A percentile compares a stretch with the other conserved stretches of the same genome.
Conservation (phyloP, 2,797 vertebrate species). For the Micrastur ruficollis region DNA sequence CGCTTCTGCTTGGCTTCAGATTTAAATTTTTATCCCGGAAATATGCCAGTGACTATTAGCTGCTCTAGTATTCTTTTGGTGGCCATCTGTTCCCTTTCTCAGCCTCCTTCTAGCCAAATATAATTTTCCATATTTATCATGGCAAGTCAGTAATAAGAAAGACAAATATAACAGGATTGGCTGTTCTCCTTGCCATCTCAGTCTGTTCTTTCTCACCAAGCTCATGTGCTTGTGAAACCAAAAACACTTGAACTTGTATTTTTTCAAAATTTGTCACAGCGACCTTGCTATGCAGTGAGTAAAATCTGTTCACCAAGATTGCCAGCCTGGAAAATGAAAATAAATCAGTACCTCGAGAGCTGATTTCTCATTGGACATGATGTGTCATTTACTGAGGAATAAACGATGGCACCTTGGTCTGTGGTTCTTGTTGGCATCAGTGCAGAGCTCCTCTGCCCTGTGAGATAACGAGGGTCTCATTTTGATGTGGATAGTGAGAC, state of each 20-base stretch:
- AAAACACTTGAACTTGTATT: conserved; percentile 19
- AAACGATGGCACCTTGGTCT: neutral
- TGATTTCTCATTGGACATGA: neutral
- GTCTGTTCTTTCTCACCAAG: conserved; percentile 58
- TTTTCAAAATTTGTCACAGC: neutral
- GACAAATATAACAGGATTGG: conserved; percentile 63
- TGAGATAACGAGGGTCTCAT: neutral
- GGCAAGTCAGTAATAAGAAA: conserved; percentile 63
- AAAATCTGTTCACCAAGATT: conserved; percentile 2
- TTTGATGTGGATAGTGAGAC: neutral
- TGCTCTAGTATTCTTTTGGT: conserved; percentile 62
- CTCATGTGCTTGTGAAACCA: conserved; percentile 41
- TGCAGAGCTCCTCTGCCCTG: neutral
- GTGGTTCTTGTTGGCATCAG: neutral
- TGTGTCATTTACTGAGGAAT: neutral
- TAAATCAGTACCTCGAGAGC: neutral
- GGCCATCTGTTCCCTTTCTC: conserved; percentile 64
- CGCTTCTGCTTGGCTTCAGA: conserved; percentile 38
- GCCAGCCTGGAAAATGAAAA: neutral
- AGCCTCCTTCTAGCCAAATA: conserved; percentile 64
- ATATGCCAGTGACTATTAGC: conserved; percentile 55
- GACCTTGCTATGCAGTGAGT: neutral
- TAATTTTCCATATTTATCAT: conserved; percentile 66
- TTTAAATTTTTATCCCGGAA: conserved; percentile 51
- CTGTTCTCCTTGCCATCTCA: conserved; percentile 46